Evolutionary conservation across 2,113 vertebrate genomes (phyloP), one percentile per base, ranked within the genome.

Genomic region (Eublepharis macularius): DNA sequence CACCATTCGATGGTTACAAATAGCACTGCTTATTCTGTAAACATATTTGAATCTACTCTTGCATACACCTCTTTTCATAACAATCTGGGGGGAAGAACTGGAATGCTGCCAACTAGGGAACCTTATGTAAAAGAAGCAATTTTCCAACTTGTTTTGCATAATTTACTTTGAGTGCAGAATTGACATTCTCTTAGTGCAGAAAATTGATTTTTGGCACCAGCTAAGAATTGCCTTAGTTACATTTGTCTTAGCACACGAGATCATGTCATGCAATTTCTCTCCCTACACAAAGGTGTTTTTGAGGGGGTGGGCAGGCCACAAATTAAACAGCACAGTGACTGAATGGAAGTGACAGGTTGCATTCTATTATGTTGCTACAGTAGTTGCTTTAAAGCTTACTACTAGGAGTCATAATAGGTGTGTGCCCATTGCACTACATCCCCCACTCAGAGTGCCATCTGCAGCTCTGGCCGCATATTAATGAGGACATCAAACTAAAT

Each of bases 291-390:
- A 65, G 14, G 36, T 45, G 87, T 81, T 54, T 49, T 51, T 49
- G 60, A 9, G 24, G 29, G 24, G 24, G 60, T n/a, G 60, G 60
- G 60, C 24, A n/a, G 32, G 49, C 29, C 88, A 19, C 60, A 16
- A 19, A 68, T 29, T 89, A 90, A 91, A 90, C 83, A 90, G 24
- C 1, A 76, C 73, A 26, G 21, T 57, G 32, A 86, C 32, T 51
- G 34, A 74, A 72, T 51, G 17, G 47, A 84, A 78, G 82, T 34
- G 78, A 10, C 0, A 77, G 63, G 70, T 77, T 1, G 86, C 43
- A 80, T 80, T 86, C 21, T 68, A 66, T 86, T 68, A 29, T 47
- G 57, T 41, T n/a, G 32, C 32, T 80, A 45, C 36, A 74, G 17
- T 68, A 74, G 36, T 68, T 54, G 60, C 29, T 51, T 80, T 88